phyloP scores from a whole-genome alignment of 1,140 invertebrate genomes.

The Dolichoris vasculosae region DNA sequence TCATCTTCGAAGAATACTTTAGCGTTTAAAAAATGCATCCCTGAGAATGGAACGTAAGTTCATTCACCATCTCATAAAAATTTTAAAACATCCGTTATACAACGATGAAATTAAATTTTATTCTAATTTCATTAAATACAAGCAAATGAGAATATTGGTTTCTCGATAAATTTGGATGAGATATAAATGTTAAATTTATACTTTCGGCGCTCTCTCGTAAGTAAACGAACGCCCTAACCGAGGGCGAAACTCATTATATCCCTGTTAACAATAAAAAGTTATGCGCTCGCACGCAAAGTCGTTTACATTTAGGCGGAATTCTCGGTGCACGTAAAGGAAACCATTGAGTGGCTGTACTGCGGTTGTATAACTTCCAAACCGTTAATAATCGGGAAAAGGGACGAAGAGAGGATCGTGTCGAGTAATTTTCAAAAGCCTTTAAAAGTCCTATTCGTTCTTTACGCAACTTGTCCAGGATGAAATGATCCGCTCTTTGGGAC shows the following conservation, averaged over 20 bases:
- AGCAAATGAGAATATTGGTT: not conserved
- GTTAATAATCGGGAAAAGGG: conserved; percentile 25
- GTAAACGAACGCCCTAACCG: not conserved
- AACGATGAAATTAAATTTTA: not conserved
- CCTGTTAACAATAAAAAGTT: conserved; percentile 39
- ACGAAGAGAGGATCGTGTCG: not conserved
- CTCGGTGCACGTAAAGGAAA: conserved; percentile 2
- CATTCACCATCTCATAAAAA: not conserved
- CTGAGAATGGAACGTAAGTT: not conserved
- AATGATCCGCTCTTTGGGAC: not conserved
- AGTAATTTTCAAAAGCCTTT: conserved; percentile 27
- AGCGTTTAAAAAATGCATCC: not conserved
- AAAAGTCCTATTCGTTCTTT: not conserved
- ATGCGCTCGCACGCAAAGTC: conserved; percentile 41
- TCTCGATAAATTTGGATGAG: not conserved
- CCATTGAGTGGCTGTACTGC: not conserved
- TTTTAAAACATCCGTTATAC: not conserved
- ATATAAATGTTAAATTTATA: not conserved
- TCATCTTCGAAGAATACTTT: not conserved
- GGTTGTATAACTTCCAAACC: conserved; percentile 7
- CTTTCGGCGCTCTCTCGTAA: not conserved
- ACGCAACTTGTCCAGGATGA: not conserved
- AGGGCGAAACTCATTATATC: conserved; percentile 3
- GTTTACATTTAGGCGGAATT: conserved; percentile 41
- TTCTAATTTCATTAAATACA: not conserved